Evolutionary conservation across 2,797 vertebrate species (phyloP).

Genomic region (Adrianichthys oophorus): DNA sequence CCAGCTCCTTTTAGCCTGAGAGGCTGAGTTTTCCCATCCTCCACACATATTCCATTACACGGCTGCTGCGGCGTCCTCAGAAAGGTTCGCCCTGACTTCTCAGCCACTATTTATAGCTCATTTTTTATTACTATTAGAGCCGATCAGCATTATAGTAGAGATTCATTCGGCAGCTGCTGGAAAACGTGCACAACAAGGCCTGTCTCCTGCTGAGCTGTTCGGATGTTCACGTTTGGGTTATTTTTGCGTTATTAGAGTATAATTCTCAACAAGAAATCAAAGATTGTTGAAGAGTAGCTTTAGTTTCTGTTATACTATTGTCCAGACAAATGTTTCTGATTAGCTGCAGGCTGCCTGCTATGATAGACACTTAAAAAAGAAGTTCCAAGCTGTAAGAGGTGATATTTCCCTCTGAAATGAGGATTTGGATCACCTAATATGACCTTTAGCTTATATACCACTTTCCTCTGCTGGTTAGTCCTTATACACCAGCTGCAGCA

Average conservation of each 20-base stretch:
- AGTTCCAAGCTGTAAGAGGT: not conserved
- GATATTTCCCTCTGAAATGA: conserved; percentile 3
- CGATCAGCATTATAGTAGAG: conserved; percentile 17
- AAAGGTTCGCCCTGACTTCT: conserved; percentile 25
- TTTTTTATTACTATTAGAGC: conserved; percentile 13
- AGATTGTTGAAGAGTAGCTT: too few relatives aligned
- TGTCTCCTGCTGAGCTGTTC: conserved; percentile 7
- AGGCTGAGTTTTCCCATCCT: conserved; percentile 14
- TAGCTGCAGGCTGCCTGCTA: too few relatives aligned
- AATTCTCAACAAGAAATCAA: not conserved
- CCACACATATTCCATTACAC: conserved; percentile 53
- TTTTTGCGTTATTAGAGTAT: not conserved
- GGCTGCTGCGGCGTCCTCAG: conserved; percentile 32
- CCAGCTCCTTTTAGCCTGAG: conserved; percentile 1
- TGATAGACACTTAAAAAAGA: too few relatives aligned
- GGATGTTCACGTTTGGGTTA: conserved; percentile 1
- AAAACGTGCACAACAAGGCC: conserved; percentile 1
- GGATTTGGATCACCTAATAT: too few relatives aligned
- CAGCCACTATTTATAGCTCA: conserved; percentile 44
- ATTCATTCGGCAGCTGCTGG: conserved; percentile 21
- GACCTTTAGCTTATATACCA: too few relatives aligned
- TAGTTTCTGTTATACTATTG: too few relatives aligned
- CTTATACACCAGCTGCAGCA: too few relatives aligned
- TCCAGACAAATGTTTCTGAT: too few relatives aligned
- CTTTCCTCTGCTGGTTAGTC: too few relatives aligned